Base-by-base conservation (phyloP, 2,888 invertebrate species). In the Zygaena filipendulae region DNA sequence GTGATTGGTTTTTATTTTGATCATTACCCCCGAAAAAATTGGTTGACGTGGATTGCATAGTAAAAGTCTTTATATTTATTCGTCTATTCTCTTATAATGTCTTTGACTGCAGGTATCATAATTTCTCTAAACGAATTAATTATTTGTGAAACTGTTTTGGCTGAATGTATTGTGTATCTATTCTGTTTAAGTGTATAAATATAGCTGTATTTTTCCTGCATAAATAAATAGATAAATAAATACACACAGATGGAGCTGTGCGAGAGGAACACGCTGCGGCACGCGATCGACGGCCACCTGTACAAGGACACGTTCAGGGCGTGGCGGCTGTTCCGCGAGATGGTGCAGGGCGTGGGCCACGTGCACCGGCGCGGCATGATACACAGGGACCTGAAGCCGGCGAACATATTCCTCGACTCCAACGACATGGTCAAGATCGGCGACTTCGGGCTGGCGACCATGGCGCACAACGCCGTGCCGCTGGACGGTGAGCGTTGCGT, bases 231-330 rank as follows among this genome's bases (percentile, higher is more conserved):
- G n/a, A n/a, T n/a, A n/a, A n/a, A n/a, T n/a, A n/a, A n/a, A 67
- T 96, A 93, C 55, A 82, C 84, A 25, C 94, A 98, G 80, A 99
- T 99, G 99, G 98, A 99, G 71, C 97, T 95, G 64, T 99, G 99
- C 63, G 97, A 97, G 58, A 97, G 95, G 53, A 93, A 92, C 47
- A 99, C 98, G 0, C 36, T 75, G 13, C 80, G 88, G 62, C 91
- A 88, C 36, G 94, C 95, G 2, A 97, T 97, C 35, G 97, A 97
- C 68, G 84, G 85, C 34, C 87, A 87, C 11, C 60, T 95, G 18
- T 87, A 85, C 55, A 69, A 86, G 46, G 91, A 97, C 45, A 83
- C 85, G 14, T 87, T 90, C 47, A 80, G 95, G 21, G 84, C 93
- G 11, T 97, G 96, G 96, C 84, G 95, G 21, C 71, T 98, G 6